Percentiles rank a stretch among this genome's conserved stretches.
phyloP scores from a whole-genome alignment of 1,140 invertebrate species.

The Proales similis region DNA sequence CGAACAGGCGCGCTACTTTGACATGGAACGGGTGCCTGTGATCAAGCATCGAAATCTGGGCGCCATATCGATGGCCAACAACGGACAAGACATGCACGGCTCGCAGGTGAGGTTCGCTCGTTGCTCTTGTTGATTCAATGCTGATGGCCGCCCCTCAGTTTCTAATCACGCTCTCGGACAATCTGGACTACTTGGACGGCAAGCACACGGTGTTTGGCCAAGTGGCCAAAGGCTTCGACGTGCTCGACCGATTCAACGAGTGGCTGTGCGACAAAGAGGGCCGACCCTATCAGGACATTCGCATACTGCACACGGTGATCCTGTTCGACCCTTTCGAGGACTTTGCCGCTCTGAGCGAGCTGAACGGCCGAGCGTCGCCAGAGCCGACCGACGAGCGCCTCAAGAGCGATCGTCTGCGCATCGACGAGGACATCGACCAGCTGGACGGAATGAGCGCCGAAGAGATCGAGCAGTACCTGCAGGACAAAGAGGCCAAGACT shows the following conservation, averaged over 20 bases:
- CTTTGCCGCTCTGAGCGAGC: slow-evolving; percentile 61
- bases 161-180: slow-evolving; percentile 81
- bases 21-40: slow-evolving; percentile 78
- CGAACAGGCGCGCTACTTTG: slow-evolving; percentile 78
- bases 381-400: slow-evolving; percentile 71
- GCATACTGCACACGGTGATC: slow-evolving; percentile 92
- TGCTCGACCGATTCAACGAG: slow-evolving; percentile 81
- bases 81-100: slow-evolving; percentile 81
- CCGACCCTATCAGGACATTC: slow-evolving; percentile 86
- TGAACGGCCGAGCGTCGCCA: slow-evolving; percentile 64
- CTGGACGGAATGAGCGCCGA: slow-evolving; percentile 69
- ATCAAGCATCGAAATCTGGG: slow-evolving; percentile 80
- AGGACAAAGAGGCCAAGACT: slow-evolving; percentile 86
- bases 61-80: slow-evolving; percentile 88
- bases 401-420: slow-evolving; percentile 62
- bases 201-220: slow-evolving; percentile 95
- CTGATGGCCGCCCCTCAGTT: slow-evolving; percentile 62
- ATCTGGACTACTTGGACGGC: slow-evolving; percentile 81
- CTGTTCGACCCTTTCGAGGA: slow-evolving; percentile 93
- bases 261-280: slow-evolving; percentile 82
- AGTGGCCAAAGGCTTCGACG: slow-evolving; percentile 68
- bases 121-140: slow-evolving; percentile 6
- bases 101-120: slow-evolving; percentile 59
- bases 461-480: slow-evolving; percentile 78
- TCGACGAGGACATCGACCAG: slow-evolving; percentile 90